A percentile compares a stretch with the other conserved stretches of the same genome.
These are phyloP conservation scores for Dipus sagitta DNA, from an alignment of 2,797 vertebrate species.

Conservation along the genomic window DNA sequence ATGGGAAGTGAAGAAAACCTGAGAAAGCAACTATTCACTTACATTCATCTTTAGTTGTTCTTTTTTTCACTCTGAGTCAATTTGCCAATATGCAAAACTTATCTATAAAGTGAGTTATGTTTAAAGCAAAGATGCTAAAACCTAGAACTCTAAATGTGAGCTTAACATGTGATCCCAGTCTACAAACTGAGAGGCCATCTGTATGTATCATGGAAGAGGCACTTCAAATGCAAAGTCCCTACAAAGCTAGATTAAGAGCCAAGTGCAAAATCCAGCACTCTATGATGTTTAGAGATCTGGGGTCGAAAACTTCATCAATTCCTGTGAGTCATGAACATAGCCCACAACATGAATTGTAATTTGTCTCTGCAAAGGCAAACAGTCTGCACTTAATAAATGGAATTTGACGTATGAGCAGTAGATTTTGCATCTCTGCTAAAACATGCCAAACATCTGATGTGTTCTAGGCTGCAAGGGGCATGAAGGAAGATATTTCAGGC, in stretches of 20 bases:
- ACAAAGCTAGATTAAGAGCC: neutral
- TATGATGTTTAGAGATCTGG: neutral
- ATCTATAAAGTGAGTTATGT: conserved; percentile 10
- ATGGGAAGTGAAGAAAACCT: neutral
- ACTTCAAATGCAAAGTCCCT: neutral
- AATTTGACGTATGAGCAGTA: neutral
- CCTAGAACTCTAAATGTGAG: neutral
- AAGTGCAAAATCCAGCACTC: neutral
- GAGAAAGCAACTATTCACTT: neutral
- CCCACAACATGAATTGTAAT: neutral
- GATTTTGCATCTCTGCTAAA: neutral
- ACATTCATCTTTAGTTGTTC: conserved; percentile 3
- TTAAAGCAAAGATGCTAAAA: conserved; percentile 59
- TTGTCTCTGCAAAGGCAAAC: neutral
- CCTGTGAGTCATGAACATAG: neutral
- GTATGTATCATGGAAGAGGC: neutral
- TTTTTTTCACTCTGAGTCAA: conserved; percentile 56
- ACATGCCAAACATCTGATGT: neutral
- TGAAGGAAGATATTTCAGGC: neutral
- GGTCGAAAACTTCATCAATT: neutral
- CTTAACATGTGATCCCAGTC: conserved; percentile 62
- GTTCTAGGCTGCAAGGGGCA: neutral
- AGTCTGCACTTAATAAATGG: neutral
- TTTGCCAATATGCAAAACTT: conserved; percentile 14
- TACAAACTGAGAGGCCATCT: conserved; percentile 23